Base-by-base conservation (phyloP, 2,113 vertebrate species). In the Antechinus flavipes region DNA sequence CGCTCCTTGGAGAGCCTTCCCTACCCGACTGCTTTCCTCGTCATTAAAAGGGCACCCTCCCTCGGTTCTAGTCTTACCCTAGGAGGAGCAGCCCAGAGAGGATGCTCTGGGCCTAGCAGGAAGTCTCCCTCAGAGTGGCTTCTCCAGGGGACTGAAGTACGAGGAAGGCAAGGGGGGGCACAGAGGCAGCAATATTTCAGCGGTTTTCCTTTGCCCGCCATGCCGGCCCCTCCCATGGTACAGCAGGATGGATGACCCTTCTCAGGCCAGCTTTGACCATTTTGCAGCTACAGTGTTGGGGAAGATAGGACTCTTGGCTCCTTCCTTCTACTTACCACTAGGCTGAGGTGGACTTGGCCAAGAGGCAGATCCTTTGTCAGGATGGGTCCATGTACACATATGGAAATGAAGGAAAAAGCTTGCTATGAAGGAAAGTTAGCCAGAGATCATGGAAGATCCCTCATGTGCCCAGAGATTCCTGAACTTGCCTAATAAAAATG, bases 331-430 rank as follows among this genome's bases (percentile, higher is more conserved):
- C 11, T 61, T 12, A 68, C 12, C 61, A 68, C 58, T 68, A 35
- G 61, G 27, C 30, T 68, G 58, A 68, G 27, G 58, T 68, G 27
- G 27, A 11, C 30, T 1, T 4, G 27, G 11, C 58, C 30, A 35
- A 68, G 58, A 68, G 58, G 58, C 30, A 68, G 30, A 27, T 95
- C 96, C 97, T 96, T 97, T 97, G 96, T 97, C 96, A 95, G 61
- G 30, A 68, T 96, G 54, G 91, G 89, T 90, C 58, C 95, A 9
- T 96, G 58, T 93, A 91, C 96, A 61, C 95, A 93, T 98, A 96
- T 97, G 97, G 96, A 96, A 92, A 95, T 46, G 76, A 47, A 25
- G 35, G 12, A 47, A 47, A 47, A 47, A 47, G 12, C 27, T 11
- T 27, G 12, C n/a, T 49, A 23, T 47, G n/a, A 47, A 92, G 52